A percentile compares a stretch with the other conserved stretches of the same genome.
phyloP scores from a whole-genome alignment of 1,140 invertebrate species.

The Aphelenchoides fujianensis region DNA sequence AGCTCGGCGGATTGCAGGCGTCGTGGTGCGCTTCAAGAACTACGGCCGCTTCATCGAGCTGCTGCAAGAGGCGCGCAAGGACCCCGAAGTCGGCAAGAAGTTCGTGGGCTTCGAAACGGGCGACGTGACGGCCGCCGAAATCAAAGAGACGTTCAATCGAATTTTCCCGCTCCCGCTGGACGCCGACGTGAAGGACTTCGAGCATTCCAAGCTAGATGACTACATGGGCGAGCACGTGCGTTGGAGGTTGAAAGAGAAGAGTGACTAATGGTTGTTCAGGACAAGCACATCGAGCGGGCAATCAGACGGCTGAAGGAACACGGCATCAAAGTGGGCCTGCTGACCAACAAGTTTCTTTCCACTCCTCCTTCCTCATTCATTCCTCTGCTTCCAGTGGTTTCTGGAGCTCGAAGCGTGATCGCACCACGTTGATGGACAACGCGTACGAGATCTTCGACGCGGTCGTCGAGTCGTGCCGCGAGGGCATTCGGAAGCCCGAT shows the following conservation, averaged over 20 bases:
- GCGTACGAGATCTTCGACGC: conserved; percentile 16
- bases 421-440: conserved; percentile 17
- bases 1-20: background rate
- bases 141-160: background rate
- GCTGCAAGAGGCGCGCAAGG: background rate
- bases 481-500: conserved; percentile 23
- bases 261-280: background rate
- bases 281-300: conserved; percentile 24
- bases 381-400: no score
- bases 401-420: conserved; percentile 12
- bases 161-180: background rate
- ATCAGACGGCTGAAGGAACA: conserved; percentile 27
- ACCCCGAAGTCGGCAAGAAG: background rate
- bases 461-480: conserved; percentile 28
- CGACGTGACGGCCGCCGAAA: background rate
- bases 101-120: conserved; percentile 6
- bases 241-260: no score
- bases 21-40: conserved; percentile 1
- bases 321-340: conserved; percentile 20
- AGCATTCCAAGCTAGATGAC: background rate
- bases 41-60: background rate
- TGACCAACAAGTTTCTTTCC: conserved; percentile 35
- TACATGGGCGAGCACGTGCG: conserved; percentile 15
- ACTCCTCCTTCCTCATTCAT: no score
- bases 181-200: background rate